Evolutionary conservation across 2,113 vertebrate genomes (phyloP).

Genomic region (Erythrolamprus reginae): DNA sequence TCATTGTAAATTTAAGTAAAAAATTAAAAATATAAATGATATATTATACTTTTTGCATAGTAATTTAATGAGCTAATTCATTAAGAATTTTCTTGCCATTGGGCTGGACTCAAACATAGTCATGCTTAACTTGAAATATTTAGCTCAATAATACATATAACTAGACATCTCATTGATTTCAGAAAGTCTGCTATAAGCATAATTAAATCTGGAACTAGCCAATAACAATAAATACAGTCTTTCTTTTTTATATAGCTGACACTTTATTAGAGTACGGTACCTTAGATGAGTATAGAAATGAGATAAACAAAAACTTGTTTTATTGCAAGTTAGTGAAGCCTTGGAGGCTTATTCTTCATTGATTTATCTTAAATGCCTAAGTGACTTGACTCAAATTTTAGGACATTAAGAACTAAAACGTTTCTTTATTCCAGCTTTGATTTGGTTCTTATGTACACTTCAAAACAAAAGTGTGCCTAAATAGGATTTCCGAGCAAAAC

Average conservation of each 20-base stretch:
- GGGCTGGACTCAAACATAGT: background rate
- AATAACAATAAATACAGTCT: background rate
- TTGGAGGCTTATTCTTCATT: background rate
- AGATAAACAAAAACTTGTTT: background rate
- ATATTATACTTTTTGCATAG: background rate
- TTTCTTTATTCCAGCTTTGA: background rate
- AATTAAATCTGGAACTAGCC: background rate
- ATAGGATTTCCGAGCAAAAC: background rate
- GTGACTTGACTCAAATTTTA: background rate
- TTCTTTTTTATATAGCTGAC: background rate
- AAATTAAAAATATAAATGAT: background rate
- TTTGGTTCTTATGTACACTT: background rate
- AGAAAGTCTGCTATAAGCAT: background rate
- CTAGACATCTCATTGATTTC: background rate
- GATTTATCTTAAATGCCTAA: background rate
- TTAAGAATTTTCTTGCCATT: background rate
- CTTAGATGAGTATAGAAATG: background rate
- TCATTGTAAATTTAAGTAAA: background rate
- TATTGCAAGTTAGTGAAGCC: background rate
- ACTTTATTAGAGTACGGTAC: background rate
- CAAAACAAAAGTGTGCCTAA: background rate
- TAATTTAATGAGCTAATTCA: background rate
- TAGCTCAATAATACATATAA: background rate
- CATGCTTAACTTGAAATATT: background rate
- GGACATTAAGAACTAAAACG: background rate